Percentiles rank a stretch among this genome's conserved stretches.
phyloP scores from a whole-genome alignment of 2,797 vertebrate genomes.

The Falco berigora region DNA sequence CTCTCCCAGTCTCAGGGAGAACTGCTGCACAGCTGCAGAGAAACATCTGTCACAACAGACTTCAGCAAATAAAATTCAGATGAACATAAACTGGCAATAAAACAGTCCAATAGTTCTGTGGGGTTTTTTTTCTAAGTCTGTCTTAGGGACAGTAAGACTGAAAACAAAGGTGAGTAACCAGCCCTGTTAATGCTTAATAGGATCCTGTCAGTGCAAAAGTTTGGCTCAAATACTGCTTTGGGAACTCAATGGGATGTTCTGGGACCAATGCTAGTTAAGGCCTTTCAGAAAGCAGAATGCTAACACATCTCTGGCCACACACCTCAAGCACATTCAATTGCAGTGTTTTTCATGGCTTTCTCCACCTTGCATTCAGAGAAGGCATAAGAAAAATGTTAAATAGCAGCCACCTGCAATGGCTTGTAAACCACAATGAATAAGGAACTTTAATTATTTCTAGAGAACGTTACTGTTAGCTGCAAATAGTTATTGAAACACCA shows the following conservation, averaged over 20 bases:
- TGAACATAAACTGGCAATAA: not conserved
- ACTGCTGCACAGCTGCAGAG: not conserved
- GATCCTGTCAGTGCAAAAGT: not conserved
- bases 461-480: not conserved
- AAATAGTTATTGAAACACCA: not conserved
- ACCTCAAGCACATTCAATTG: not conserved
- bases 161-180: not conserved
- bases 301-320: not conserved
- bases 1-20: accelerated
- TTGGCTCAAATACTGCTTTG: not conserved
- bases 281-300: not conserved
- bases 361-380: not conserved
- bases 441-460: not conserved
- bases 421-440: not conserved
- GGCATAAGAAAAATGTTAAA: not conserved
- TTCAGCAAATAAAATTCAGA: not conserved
- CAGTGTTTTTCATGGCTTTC: not conserved
- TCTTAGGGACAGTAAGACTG: not conserved
- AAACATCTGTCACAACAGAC: not conserved
- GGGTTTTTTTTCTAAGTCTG: not conserved
- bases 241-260: not conserved
- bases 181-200: not conserved
- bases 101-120: not conserved
- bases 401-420: not conserved
- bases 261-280: not conserved